These are phyloP conservation scores for Heliopora coerulea DNA, from an alignment of 92 coral and sea anemone genomes.

Conservation along the genomic window DNA sequence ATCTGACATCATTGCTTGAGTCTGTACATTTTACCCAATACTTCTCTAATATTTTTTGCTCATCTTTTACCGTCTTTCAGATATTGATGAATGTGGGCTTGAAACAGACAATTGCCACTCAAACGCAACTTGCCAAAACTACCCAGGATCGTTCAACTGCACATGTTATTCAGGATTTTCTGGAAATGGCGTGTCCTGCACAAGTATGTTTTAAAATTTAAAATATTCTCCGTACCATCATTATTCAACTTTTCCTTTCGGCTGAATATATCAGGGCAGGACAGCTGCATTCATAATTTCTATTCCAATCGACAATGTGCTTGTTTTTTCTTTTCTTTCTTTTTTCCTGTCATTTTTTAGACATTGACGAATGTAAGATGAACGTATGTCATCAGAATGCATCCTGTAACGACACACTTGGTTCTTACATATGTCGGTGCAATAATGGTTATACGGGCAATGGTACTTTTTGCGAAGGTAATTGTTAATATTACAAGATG, in stretches of 20 bases:
- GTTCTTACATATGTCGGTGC: conserved; percentile 24
- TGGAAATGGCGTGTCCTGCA: conserved; percentile 84
- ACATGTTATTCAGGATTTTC: conserved; percentile 85
- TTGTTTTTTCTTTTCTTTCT: neutral
- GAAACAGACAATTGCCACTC: conserved; percentile 53
- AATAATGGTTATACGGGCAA: conserved; percentile 12
- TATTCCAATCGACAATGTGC: neutral
- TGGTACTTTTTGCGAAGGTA: conserved; percentile 20
- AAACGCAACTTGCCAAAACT: conserved; percentile 77
- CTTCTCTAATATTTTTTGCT: neutral
- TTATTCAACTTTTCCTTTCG: neutral
- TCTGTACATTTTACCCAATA: neutral
- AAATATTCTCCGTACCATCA: too few relatives aligned
- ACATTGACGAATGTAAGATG: neutral
- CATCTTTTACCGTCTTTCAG: neutral
- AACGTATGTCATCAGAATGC: conserved; percentile 30
- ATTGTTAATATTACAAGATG: too few relatives aligned
- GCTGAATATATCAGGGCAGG: too few relatives aligned
- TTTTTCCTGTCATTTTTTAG: neutral
- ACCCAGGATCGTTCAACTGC: conserved; percentile 80
- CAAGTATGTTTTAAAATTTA: conserved; percentile 50
- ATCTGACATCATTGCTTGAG: too few relatives aligned
- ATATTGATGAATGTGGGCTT: conserved; percentile 18
- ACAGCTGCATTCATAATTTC: too few relatives aligned
- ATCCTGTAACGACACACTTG: conserved; percentile 12